Evolutionary conservation across 2,888 invertebrate species (phyloP).

Genomic region (Cheilosia vernalis): DNA sequence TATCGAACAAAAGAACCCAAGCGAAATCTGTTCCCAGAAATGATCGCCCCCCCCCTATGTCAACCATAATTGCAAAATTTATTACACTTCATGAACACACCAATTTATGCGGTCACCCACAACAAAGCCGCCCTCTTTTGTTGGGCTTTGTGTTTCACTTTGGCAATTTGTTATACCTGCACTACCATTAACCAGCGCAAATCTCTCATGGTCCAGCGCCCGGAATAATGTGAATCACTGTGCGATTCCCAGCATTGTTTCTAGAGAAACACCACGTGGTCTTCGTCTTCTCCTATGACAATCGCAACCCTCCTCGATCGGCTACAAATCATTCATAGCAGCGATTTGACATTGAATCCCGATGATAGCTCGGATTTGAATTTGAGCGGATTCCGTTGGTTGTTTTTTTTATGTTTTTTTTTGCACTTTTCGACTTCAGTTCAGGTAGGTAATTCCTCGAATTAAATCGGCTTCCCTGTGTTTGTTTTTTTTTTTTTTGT

Average conservation of each 20-base stretch:
- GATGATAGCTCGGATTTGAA: constrained; percentile 36
- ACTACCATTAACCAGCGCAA: constrained; percentile 2
- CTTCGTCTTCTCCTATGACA: constrained; percentile 44
- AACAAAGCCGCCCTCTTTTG: constrained; percentile 15
- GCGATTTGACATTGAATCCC: constrained; percentile 62
- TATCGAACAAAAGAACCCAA: constrained; percentile 1
- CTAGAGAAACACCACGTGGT: constrained; percentile 35
- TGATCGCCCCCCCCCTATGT: neutral
- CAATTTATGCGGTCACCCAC: constrained; percentile 49
- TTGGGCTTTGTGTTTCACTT: constrained; percentile 13
- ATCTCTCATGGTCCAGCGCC: constrained; percentile 45
- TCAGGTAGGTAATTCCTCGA: constrained; percentile 70
- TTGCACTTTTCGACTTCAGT: constrained; percentile 64
- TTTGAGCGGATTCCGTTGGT: constrained; percentile 39
- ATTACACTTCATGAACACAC: constrained; percentile 58
- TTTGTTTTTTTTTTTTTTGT: neutral
- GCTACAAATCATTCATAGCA: constrained; percentile 58
- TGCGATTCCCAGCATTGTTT: constrained; percentile 52
- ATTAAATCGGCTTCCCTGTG: constrained; percentile 47
- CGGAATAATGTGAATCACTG: constrained; percentile 17
- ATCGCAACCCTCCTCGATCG: constrained; percentile 47
- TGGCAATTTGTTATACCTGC: constrained; percentile 46
- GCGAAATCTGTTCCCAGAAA: constrained; percentile 41
- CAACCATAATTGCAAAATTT: constrained; percentile 51
- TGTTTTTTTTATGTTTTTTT: constrained; percentile 18